Percentiles rank a stretch among this genome's conserved stretches.
Evolutionary conservation across 2,797 vertebrate species (phyloP).

Genomic region (Gallirallus australis): DNA sequence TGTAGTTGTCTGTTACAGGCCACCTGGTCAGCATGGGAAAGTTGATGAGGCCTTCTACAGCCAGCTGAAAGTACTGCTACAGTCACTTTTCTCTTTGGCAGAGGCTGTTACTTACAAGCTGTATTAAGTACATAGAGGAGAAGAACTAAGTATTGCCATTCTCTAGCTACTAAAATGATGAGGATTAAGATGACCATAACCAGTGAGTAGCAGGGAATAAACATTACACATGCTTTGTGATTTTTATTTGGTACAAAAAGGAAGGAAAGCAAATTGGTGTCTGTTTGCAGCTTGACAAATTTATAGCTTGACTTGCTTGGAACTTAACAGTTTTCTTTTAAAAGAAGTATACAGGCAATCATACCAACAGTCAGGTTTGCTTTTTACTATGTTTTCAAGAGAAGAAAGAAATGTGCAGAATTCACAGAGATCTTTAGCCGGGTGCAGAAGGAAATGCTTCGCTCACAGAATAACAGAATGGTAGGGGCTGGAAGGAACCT

Average conservation of each 20-base stretch:
- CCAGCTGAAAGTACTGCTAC: background rate
- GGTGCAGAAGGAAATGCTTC: background rate
- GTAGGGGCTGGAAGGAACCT: no score
- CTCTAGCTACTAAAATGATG: background rate
- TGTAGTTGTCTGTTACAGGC: no score
- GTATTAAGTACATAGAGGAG: background rate
- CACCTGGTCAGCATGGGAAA: no score
- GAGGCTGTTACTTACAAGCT: background rate
- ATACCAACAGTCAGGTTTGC: background rate
- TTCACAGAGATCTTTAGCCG: background rate
- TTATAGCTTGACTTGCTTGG: background rate
- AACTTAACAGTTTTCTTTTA: background rate
- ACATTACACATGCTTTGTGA: background rate
- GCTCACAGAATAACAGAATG: background rate
- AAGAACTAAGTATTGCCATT: background rate
- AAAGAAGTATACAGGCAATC: background rate
- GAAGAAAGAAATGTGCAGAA: background rate
- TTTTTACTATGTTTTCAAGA: background rate
- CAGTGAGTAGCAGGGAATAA: background rate
- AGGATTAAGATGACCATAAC: background rate
- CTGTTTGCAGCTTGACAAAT: background rate
- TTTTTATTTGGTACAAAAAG: background rate
- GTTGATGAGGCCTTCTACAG: no score
- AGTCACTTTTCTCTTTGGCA: background rate
- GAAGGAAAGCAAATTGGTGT: background rate